Evolutionary conservation across 1,140 invertebrate species (phyloP).

Genomic region (Drosophila bifasciata): DNA sequence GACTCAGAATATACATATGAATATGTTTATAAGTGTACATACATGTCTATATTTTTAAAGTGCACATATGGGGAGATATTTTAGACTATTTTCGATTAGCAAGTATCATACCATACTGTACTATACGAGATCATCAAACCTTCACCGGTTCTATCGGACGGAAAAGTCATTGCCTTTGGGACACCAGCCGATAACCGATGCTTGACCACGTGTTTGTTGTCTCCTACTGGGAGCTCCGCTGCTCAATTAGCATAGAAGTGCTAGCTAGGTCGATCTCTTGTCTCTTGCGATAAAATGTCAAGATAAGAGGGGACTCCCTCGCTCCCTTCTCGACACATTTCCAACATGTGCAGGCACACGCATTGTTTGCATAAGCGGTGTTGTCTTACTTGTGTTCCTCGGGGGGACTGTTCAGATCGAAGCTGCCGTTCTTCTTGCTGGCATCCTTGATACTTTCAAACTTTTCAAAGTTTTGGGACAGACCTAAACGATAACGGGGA

Average conservation of each 20-base stretch:
- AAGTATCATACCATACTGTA: neutral
- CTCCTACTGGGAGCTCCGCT: slow-evolving; percentile 26
- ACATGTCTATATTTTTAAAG: too few relatives aligned
- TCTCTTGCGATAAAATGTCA: slow-evolving; percentile 46
- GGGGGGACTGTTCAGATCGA: slow-evolving; percentile 78
- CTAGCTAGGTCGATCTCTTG: slow-evolving; percentile 43
- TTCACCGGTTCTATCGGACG: slow-evolving; percentile 24
- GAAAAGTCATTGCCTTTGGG: slow-evolving; percentile 37
- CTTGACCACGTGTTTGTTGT: slow-evolving; percentile 71
- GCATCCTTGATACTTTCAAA: slow-evolving; percentile 82
- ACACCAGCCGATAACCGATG: slow-evolving; percentile 66
- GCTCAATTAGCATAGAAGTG: slow-evolving; percentile 64
- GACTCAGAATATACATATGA: neutral
- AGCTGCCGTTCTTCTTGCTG: slow-evolving; percentile 62
- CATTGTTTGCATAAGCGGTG: slow-evolving; percentile 43
- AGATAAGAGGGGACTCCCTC: slow-evolving; percentile 53
- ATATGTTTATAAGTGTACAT: slow-evolving; percentile 8
- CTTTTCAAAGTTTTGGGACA: slow-evolving; percentile 85
- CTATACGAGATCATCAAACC: too few relatives aligned
- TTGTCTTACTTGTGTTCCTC: slow-evolving; percentile 75
- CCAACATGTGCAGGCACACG: slow-evolving; percentile 16
- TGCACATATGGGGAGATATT: too few relatives aligned
- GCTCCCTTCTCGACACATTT: slow-evolving; percentile 37
- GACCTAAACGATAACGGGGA: slow-evolving; percentile 68
- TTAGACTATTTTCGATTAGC: neutral